Evolutionary conservation across 2,113 vertebrate species (phyloP).

Genomic region (Ramphastos sulfuratus): DNA sequence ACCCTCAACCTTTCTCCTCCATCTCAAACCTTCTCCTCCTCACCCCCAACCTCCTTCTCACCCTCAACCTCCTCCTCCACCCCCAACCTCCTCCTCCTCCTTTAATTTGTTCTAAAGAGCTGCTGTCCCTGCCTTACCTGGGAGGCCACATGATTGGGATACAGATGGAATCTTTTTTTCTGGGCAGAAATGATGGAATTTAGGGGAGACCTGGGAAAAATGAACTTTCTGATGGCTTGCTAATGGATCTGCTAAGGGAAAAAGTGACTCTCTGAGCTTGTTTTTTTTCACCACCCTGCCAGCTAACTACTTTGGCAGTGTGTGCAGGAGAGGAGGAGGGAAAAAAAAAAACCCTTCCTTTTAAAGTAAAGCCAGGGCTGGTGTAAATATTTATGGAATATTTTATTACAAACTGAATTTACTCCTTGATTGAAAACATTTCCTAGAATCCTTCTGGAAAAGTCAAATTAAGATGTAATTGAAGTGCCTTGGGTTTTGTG

Average conservation of each 20-base stretch:
- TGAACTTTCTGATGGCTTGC: slow-evolving; percentile 49
- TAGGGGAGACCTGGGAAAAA: slow-evolving; percentile 68
- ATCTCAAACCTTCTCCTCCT: no score
- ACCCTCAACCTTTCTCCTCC: no score
- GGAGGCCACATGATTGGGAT: neutral
- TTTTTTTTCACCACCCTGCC: neutral
- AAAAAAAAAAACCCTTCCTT: slow-evolving; percentile 4
- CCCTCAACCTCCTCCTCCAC: no score
- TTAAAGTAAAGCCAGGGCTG: slow-evolving; percentile 70
- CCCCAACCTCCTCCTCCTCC: no score
- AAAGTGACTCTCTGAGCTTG: neutral
- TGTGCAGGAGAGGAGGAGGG: neutral
- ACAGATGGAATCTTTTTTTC: slow-evolving; percentile 58
- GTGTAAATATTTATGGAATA: slow-evolving; percentile 77
- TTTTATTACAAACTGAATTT: slow-evolving; percentile 71
- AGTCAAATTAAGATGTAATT: slow-evolving; percentile 73
- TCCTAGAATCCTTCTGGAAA: slow-evolving; percentile 75
- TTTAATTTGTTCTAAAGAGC: neutral
- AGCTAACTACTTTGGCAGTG: slow-evolving; percentile 7
- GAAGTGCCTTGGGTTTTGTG: neutral
- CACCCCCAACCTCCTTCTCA: no score
- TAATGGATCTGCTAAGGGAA: neutral
- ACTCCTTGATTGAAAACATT: slow-evolving; percentile 66
- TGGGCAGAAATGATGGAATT: slow-evolving; percentile 63
- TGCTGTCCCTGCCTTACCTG: neutral